Evolutionary conservation across 2,797 vertebrate genomes (phyloP), one percentile per base, ranked within the genome.

Genomic region (Dallia pectoralis): DNA sequence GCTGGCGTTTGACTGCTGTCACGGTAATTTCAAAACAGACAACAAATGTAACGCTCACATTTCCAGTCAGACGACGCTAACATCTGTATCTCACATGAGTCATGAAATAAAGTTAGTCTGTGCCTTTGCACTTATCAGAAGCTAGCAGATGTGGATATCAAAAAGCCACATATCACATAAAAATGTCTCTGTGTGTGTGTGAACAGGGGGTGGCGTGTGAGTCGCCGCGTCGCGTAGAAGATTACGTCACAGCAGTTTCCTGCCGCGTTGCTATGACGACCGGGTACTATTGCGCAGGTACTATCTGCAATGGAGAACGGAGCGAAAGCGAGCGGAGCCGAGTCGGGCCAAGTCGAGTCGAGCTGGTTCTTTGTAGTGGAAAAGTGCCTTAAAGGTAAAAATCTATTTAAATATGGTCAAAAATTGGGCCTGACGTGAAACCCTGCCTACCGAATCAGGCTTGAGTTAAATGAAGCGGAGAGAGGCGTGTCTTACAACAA

Each of bases 401-500:
- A 29, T n/a, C 15, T 12, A 3, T 19, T 56, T 56, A 22, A 56
- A 8, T 25, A 3, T 2, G 22, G 51, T n/a, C 6, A 22, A 25
- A 56, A 56, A 25, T 9, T 25, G 53, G 53, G 22, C 53, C 22
- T 56, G 53, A 25, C n/a, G 22, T 12, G 11, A 27, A 56, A 11
- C 9, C 53, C 12, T 22, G 22, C 16, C 22, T 56, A 70, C 19
- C 56, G 53, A 70, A 59, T 30, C 4, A 8, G 15, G 32, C 12
- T 56, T 56, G 11, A 22, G 3, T n/a, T 59, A 3, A 73, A 18
- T 1, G 4, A 3, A 47, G 11, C 3, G 59, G 30, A 48, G 5
- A 47, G 11, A 4, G 59, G 30, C 49, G 27, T 22, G 87, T 96
- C 97, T 98, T 87, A 99, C 97, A 99, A 92, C 97, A 99, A 75